These are phyloP conservation scores for Papilio gigon DNA, from an alignment of 2,888 invertebrate species.

Conservation along the genomic window DNA sequence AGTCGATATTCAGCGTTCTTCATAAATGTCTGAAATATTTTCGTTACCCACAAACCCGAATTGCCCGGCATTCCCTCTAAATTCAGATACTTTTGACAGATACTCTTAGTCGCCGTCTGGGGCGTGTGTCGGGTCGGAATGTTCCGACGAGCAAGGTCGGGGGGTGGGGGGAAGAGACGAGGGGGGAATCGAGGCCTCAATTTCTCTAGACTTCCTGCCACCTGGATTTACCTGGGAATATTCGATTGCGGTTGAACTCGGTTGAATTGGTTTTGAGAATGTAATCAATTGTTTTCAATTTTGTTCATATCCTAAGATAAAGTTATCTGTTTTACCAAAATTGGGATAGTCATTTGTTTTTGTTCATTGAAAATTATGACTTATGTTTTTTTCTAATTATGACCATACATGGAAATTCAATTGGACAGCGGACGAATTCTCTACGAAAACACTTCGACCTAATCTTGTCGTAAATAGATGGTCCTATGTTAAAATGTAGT, in stretches of 20 bases:
- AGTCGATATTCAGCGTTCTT: no score
- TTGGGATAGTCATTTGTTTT: not conserved
- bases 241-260: constrained; percentile 1
- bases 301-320: not conserved
- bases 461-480: not conserved
- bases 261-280: no score
- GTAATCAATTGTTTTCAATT: not conserved
- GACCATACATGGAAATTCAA: not conserved
- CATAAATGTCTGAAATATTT: not conserved
- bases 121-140: constrained; percentile 26
- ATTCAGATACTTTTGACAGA: constrained; percentile 29
- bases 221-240: constrained; percentile 5
- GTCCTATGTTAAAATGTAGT: not conserved
- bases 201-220: constrained; percentile 16
- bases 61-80: not conserved
- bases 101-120: constrained; percentile 32
- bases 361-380: not conserved
- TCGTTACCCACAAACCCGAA: constrained; percentile 11
- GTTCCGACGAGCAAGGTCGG: constrained; percentile 36
- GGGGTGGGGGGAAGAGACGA: constrained; percentile 16
- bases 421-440: not conserved
- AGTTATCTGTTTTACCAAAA: no score
- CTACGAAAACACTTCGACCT: not conserved
- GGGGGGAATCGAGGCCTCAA: constrained; percentile 20
- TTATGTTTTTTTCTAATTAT: not conserved